phyloP scores from a whole-genome alignment of 1,140 invertebrate species.

The Centruroides sculpturatus region DNA sequence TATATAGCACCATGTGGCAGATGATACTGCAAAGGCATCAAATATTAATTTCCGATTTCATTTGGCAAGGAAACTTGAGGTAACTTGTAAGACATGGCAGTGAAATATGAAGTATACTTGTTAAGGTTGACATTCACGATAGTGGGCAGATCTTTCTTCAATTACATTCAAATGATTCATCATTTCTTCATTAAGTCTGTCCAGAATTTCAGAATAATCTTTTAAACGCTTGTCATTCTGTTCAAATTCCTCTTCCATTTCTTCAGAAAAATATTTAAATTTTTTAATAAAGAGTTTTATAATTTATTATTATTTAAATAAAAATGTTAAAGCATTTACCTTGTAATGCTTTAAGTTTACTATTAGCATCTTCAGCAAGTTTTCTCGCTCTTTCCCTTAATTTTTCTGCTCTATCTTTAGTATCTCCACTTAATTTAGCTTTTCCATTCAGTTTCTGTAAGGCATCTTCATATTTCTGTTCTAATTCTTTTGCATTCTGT shows the following conservation, averaged over 20 bases:
- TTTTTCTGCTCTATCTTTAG: slow-evolving; percentile 52
- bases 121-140: slow-evolving; percentile 29
- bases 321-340: slow-evolving; percentile 26
- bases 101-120: too few relatives aligned
- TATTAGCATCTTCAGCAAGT: slow-evolving; percentile 55
- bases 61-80: too few relatives aligned
- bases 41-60: too few relatives aligned
- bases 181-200: slow-evolving; percentile 34
- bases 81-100: too few relatives aligned
- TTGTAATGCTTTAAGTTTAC: slow-evolving; percentile 53
- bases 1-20: too few relatives aligned
- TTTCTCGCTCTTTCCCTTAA: slow-evolving; percentile 56
- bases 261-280: slow-evolving; percentile 24
- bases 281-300: neutral
- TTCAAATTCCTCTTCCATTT: slow-evolving; percentile 34
- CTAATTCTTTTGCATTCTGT: slow-evolving; percentile 33
- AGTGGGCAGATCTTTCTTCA: slow-evolving; percentile 31
- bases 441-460: slow-evolving; percentile 42
- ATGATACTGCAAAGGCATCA: too few relatives aligned
- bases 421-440: slow-evolving; percentile 42
- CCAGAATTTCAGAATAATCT: slow-evolving; percentile 29
- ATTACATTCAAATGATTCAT: slow-evolving; percentile 32
- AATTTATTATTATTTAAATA: neutral
- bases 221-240: slow-evolving; percentile 32
- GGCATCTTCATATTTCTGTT: slow-evolving; percentile 42